A percentile compares a stretch with the other conserved stretches of the same genome.
phyloP scores from a whole-genome alignment of 2,888 invertebrate species.

The Eristalinus sepulchralis region DNA sequence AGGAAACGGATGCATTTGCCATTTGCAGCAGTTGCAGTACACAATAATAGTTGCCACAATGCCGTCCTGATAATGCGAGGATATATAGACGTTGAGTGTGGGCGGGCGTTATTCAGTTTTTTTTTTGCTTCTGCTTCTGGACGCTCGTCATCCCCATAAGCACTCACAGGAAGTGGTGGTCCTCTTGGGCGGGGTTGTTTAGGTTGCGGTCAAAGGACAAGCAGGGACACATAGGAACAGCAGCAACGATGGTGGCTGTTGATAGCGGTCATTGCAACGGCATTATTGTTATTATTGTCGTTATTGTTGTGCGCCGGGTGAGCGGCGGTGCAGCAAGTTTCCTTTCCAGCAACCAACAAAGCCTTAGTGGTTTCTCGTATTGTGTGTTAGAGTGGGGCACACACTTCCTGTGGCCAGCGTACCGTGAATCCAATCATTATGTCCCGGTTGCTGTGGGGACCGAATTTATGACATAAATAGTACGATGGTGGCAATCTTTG shows the following conservation, averaged over 20 bases:
- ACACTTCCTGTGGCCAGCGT: constrained; percentile 64
- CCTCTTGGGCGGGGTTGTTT: constrained; percentile 28
- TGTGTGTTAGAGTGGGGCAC: constrained; percentile 33
- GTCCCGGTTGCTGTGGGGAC: constrained; percentile 43
- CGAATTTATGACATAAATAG: background rate
- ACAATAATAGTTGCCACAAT: constrained; percentile 55
- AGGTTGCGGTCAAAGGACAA: constrained; percentile 37
- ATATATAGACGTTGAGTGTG: constrained; percentile 7
- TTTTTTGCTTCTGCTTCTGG: background rate
- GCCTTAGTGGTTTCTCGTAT: background rate
- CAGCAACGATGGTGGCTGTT: background rate
- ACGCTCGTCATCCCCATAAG: constrained; percentile 13
- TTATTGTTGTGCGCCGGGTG: constrained; percentile 27
- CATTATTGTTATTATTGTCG: constrained; percentile 65
- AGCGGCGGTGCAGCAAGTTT: background rate
- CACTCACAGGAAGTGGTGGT: constrained; percentile 15
- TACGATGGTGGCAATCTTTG: too few relatives aligned
- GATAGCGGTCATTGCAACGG: constrained; percentile 43
- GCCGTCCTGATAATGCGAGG: constrained; percentile 43
- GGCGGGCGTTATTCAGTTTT: background rate
- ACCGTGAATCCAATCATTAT: constrained; percentile 60
- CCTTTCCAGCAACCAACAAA: background rate
- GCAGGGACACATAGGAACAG: background rate
- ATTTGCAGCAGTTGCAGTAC: constrained; percentile 58
- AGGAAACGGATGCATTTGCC: constrained; percentile 49